Base-by-base conservation (phyloP, 2,888 invertebrate species). In the Caprella mutica region DNA sequence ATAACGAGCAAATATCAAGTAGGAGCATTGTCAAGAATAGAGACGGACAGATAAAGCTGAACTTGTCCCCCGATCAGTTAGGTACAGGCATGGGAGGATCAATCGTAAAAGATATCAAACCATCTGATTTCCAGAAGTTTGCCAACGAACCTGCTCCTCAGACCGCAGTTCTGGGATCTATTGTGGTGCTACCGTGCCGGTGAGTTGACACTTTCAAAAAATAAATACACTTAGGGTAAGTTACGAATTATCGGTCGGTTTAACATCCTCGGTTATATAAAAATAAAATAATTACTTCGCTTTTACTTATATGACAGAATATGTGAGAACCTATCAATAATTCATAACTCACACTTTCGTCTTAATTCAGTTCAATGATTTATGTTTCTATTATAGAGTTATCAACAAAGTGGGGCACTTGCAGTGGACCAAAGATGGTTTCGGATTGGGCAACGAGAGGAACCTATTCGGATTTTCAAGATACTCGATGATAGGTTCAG, bases 341-440 rank as follows among this genome's bases (percentile, higher is more conserved):
- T n/a, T n/a, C n/a, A n/a, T n/a, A n/a, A n/a, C n/a, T n/a, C n/a
- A n/a, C n/a, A n/a, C n/a, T n/a, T n/a, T n/a, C n/a, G n/a, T n/a
- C n/a, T n/a, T n/a, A n/a, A n/a, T n/a, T n/a, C n/a, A n/a, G n/a
- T n/a, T n/a, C n/a, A n/a, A n/a, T n/a, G n/a, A n/a, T n/a, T n/a
- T n/a, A n/a, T n/a, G n/a, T n/a, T n/a, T n/a, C n/a, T n/a, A n/a
- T 33, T 21, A 43, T 46, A 55, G 55, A 27, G 55, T 55, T 27
- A 46, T 46, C 30, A 46, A 46, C 35, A 55, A 55, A 55, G 58
- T 51, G n/a, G 96, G 96, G 1, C 82, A 84, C 54, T 79, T 97
- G 54, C 96, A 96, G 73, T 96, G 97, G 97, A 94, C 94, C 57
- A 88, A 91, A 71, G 92, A 94, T 70, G 92, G 91, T 71, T 96